Base-by-base conservation (phyloP, 1,140 invertebrate genomes). In the Macrocentrus cingulum region DNA sequence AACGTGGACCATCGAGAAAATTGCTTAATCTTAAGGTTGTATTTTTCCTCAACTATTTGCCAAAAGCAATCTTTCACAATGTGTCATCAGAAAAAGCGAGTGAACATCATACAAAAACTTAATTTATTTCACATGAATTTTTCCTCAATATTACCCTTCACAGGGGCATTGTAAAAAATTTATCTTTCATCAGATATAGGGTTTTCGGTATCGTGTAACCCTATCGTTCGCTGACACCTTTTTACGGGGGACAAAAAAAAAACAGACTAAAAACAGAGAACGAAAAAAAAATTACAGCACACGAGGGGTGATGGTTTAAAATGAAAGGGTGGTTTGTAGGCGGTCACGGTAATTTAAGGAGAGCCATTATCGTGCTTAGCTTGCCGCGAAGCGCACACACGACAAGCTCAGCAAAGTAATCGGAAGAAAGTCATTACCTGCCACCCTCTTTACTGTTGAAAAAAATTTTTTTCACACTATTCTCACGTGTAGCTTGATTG, bases 401-500 rank as follows among this genome's bases (percentile, higher is more conserved):
- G 41, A 23, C 37, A 18, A 25, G 44, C 55, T 56, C 25, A 45
- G 41, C 41, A 34, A 34, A 29, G 49, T 51, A 53, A 52, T 56
- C 48, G 42, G 37, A 56, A 52, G 46, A 50, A 56, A 61, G 37
- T 49, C 41, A 52, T 61, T 61, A 52, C 54, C 5, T 55, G 23
- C 46, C 16, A 13, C 53, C 51, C 29, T 54, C 19, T 41, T 9
- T 11, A 34, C 16, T 18, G 32, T 20, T 54, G 44, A 11, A 54
- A 13, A 20, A 6, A 23, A 20, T 22, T 37, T 29, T 41, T 50
- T 13, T 36, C 45, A 11, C 36, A 25, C 39, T 46, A 36, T 51
- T 15, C 20, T 39, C n/a, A 20, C 36, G 16, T 50, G 16, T 57
- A 37, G 6, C 15, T 41, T n/a, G n/a, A 2, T 29, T 15, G 36